phyloP scores from a whole-genome alignment of 2,113 vertebrate species.

The Callaeas wilsoni region DNA sequence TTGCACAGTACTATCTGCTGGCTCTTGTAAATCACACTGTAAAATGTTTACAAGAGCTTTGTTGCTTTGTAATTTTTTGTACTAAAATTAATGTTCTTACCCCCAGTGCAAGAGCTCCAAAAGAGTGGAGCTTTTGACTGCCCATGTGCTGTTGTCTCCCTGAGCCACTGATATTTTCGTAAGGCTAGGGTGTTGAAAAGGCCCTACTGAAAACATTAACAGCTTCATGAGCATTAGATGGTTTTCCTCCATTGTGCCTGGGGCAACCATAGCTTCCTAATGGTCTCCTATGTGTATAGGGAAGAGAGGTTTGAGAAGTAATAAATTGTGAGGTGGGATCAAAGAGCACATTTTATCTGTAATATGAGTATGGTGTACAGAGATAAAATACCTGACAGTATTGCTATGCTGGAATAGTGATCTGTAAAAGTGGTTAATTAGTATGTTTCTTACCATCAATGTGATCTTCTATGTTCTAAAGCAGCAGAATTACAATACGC shows the following conservation, averaged over 20 bases:
- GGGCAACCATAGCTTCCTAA: background rate
- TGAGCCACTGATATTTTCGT: background rate
- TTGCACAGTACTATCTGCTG: background rate
- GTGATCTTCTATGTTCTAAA: background rate
- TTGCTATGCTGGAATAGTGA: background rate
- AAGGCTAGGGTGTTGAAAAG: background rate
- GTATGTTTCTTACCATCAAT: background rate
- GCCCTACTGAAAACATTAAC: background rate
- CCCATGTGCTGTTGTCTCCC: background rate
- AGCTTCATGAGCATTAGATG: background rate
- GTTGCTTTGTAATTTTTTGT: background rate
- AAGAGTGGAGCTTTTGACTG: background rate
- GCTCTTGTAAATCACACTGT: background rate
- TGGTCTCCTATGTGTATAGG: background rate
- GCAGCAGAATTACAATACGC: background rate
- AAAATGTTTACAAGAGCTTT: background rate
- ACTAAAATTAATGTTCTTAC: background rate
- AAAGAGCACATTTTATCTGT: background rate
- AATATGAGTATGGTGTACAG: background rate
- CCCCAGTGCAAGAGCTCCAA: background rate
- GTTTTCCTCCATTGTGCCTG: background rate
- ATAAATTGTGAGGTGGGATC: background rate
- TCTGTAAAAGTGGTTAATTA: background rate
- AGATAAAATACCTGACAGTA: background rate
- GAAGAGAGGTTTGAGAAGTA: background rate